Conservation (phyloP, 2,113 vertebrate genomes). For the Toxotes chatareus region DNA sequence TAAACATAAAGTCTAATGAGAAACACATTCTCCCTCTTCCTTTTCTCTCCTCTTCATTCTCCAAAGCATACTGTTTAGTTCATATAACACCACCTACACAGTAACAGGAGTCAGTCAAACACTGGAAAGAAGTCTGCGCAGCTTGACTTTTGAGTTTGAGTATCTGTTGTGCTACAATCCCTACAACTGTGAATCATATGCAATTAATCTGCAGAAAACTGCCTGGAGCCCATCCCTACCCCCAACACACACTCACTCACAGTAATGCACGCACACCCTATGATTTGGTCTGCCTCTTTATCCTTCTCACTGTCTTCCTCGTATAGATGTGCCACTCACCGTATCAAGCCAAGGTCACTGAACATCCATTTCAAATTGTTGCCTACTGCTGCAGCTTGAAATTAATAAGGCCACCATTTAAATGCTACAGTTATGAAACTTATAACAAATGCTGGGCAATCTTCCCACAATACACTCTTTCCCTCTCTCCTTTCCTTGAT, state of each 20-base stretch:
- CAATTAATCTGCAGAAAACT: constrained; percentile 63
- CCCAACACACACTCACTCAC: constrained; percentile 42
- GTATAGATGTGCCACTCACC: constrained; percentile 54
- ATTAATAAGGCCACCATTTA: constrained; percentile 82
- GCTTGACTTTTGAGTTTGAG: constrained; percentile 9
- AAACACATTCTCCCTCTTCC: constrained; percentile 31
- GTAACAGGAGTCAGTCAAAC: constrained; percentile 38
- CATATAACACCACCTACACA: constrained; percentile 48
- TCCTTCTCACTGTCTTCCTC: constrained; percentile 41
- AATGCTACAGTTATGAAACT: constrained; percentile 78
- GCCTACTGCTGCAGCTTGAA: constrained; percentile 68
- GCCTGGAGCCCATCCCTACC: constrained; percentile 50
- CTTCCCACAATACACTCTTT: constrained; percentile 62
- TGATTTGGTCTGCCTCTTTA: constrained; percentile 42
- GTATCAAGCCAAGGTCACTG: constrained; percentile 81
- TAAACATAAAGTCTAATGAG: constrained; percentile 26
- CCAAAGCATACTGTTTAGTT: constrained; percentile 19
- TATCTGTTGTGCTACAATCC: constrained; percentile 40
- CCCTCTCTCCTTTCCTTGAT: constrained; percentile 76
- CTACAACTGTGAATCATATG: constrained; percentile 63
- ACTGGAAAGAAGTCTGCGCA: constrained; percentile 17
- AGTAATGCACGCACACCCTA: constrained; percentile 32
- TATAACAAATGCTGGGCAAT: constrained; percentile 77
- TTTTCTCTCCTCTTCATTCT: constrained; percentile 6
- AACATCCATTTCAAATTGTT: constrained; percentile 73